These are phyloP conservation scores for Oreocharis arfaki DNA, from an alignment of 2,113 vertebrate genomes.

Conservation along the genomic window DNA sequence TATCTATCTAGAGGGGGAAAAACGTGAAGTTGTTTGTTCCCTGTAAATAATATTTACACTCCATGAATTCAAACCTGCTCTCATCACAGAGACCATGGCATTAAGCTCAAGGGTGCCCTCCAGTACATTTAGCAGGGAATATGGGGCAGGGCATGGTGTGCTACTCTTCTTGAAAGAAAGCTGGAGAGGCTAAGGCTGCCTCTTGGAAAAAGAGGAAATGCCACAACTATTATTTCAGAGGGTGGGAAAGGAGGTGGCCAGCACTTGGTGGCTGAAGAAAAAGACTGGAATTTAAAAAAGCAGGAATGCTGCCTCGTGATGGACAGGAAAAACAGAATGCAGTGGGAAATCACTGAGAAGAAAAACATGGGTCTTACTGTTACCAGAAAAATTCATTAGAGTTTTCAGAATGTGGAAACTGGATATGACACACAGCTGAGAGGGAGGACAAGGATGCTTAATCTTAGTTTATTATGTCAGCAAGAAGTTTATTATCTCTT, in stretches of 20 bases:
- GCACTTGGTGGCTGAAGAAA: neutral
- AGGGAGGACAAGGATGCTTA: neutral
- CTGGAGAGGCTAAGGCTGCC: neutral
- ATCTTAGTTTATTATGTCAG: neutral
- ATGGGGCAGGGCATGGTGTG: neutral
- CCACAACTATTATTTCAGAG: neutral
- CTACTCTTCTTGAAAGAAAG: neutral
- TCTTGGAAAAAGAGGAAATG: neutral
- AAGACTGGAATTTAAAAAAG: neutral
- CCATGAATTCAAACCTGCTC: rapidly evolving
- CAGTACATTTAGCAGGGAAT: neutral
- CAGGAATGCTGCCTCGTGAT: neutral
- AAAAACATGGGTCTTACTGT: neutral
- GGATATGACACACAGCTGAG: neutral
- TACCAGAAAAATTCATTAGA: neutral
- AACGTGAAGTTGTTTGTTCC: neutral
- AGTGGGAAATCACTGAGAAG: neutral
- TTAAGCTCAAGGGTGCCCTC: neutral
- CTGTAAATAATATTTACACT: neutral
- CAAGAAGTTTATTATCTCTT: neutral
- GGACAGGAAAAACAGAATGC: neutral
- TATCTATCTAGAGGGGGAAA: neutral
- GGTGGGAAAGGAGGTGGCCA: neutral
- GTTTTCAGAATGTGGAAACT: neutral
- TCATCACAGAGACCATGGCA: neutral